Evolutionary conservation across 1,140 invertebrate genomes (phyloP).

Genomic region (Antheraea pernyi): DNA sequence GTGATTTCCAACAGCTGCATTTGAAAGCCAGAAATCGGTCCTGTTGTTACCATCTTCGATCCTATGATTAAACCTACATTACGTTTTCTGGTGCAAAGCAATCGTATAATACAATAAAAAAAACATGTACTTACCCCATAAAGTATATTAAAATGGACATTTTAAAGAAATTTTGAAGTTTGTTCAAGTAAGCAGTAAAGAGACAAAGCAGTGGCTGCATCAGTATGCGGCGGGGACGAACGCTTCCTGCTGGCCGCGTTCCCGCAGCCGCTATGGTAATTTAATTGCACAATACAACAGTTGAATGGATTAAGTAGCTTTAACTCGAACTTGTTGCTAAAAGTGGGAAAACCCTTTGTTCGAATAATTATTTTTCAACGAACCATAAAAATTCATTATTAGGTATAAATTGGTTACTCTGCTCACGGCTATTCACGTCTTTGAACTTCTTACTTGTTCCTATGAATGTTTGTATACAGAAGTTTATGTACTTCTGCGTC

Average conservation of each 20-base stretch:
- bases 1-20: too few species aligned
- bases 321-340: background rate
- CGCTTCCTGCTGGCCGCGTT: constrained; percentile 60
- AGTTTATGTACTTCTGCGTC: too few species aligned
- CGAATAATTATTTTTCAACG: background rate
- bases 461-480: too few species aligned
- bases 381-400: background rate
- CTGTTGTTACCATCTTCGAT: too few species aligned
- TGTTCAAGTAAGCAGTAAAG: constrained; percentile 9
- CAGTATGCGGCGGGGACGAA: constrained; percentile 43
- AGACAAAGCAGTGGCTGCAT: constrained; percentile 33
- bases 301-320: constrained; percentile 23
- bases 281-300: constrained; percentile 53
- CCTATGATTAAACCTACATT: too few species aligned
- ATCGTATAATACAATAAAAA: background rate
- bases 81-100: background rate
- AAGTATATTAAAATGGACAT: constrained; percentile 4
- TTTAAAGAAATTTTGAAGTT: background rate
- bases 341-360: constrained; percentile 14
- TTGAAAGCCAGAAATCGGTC: too few species aligned
- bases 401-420: too few species aligned
- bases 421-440: too few species aligned
- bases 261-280: constrained; percentile 54
- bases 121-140: background rate
- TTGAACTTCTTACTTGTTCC: too few species aligned